phyloP scores from a whole-genome alignment of 2,797 vertebrate genomes.

The Thamnophis elegans region DNA sequence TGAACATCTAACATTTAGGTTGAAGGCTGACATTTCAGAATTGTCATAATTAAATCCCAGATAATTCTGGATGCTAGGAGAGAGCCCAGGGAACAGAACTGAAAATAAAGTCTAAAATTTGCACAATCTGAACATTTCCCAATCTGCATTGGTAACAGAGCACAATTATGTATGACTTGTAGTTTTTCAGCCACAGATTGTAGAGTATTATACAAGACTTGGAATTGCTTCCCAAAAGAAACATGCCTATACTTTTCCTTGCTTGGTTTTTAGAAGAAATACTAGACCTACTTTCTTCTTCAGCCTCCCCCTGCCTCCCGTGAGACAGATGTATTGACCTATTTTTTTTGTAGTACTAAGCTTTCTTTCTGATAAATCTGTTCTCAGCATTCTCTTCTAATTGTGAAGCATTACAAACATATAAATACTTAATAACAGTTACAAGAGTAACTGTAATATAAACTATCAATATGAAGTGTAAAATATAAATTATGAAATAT shows the following conservation, averaged over 20 bases:
- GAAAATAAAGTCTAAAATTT: background rate
- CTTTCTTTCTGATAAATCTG: background rate
- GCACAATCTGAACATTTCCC: background rate
- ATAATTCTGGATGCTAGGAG: background rate
- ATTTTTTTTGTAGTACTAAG: background rate
- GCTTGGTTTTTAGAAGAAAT: background rate
- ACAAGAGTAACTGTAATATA: background rate
- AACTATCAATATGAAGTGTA: background rate
- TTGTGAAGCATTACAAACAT: background rate
- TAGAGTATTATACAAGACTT: background rate
- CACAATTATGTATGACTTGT: background rate
- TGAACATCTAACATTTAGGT: background rate
- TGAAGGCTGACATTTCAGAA: background rate
- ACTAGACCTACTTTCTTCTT: background rate
- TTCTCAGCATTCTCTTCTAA: background rate
- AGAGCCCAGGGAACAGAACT: background rate
- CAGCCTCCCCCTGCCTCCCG: fast-evolving
- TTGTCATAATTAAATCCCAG: background rate
- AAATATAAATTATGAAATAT: background rate
- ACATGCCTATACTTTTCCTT: background rate
- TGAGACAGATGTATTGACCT: background rate
- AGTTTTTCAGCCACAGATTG: background rate
- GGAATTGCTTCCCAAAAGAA: background rate
- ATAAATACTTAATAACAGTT: background rate
- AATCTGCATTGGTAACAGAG: background rate